These are phyloP conservation scores for Nanger granti DNA, from an alignment of 2,113 vertebrate species.

Conservation along the genomic window DNA sequence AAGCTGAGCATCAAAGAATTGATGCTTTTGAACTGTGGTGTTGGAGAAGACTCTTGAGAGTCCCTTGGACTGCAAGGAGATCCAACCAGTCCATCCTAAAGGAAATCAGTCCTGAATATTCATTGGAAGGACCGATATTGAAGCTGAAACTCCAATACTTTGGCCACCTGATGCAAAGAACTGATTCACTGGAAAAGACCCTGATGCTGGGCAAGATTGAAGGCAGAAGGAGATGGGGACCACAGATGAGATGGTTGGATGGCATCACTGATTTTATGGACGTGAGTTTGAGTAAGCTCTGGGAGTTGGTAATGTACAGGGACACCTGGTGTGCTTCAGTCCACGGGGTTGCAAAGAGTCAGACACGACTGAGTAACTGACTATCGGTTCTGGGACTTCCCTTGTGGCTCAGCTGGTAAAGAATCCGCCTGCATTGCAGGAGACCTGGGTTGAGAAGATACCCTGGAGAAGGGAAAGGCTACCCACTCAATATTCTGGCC, in stretches of 20 bases:
- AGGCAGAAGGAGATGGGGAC: neutral
- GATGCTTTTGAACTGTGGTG: neutral
- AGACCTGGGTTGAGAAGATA: neutral
- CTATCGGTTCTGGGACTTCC: neutral
- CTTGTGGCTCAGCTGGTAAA: neutral
- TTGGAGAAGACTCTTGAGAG: neutral
- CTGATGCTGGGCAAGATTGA: neutral
- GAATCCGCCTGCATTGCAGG: neutral
- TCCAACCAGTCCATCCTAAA: neutral
- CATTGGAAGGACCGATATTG: neutral
- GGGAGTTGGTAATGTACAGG: neutral
- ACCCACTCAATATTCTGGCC: neutral
- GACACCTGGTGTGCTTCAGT: neutral
- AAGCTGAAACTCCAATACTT: neutral
- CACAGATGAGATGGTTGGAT: neutral
- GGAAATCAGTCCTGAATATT: neutral
- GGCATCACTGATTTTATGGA: neutral
- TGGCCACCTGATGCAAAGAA: neutral
- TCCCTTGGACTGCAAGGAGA: neutral
- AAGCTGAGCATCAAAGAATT: neutral
- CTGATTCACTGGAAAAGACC: neutral
- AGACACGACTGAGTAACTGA: neutral
- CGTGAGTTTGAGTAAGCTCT: neutral
- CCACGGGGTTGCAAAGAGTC: neutral
- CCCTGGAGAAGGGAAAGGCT: neutral